Base-by-base conservation (phyloP, 2,113 vertebrate genomes). In the Leuciscus idus region DNA sequence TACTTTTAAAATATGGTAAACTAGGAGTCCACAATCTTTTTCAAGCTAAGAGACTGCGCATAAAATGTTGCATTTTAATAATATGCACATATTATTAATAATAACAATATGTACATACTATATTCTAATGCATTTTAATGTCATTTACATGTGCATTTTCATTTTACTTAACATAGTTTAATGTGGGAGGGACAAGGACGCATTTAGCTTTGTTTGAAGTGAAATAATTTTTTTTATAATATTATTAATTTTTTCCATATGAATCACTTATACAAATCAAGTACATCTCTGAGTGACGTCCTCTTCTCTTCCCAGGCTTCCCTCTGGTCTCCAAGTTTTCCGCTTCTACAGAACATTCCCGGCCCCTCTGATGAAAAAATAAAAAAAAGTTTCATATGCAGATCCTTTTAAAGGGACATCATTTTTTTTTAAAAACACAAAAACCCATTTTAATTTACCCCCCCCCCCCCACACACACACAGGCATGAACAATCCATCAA, bases 241-340 rank as follows among this genome's bases (percentile, higher is more conserved):
- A 46, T 13, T n/a, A 43, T 55, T 0, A 0, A 23, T 26, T 13
- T 74, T 26, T 43, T 9, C 43, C 39, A n/a, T 46, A 46, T 12
- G 2, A 74, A 74, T 26, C 28, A 8, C 0, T 11, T 70, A 9
- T 43, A 43, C 39, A 75, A 13, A 28, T 77, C 13, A 23, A 28
- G 4, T 59, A 95, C 95, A 92, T 92, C 87, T 92, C 86, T 89
- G 61, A 95, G 92, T 4, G 28, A 21, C 0, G 8, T 88, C 77
- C 95, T 94, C 86, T 91, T 94, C 66, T 95, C 92, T 89, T 98
- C 96, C 97, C 97, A 99, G 39, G 87, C 64, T 30, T 94, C 95
- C 88, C 87, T 94, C 90, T 95, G 95, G 85, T 96, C 92, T 85
- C 92, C 91, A 50, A 95, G 92, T 30, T 92, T 92, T 30, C 84